Base-by-base conservation (phyloP, 2,113 vertebrate genomes). In the Melierax canorus region DNA sequence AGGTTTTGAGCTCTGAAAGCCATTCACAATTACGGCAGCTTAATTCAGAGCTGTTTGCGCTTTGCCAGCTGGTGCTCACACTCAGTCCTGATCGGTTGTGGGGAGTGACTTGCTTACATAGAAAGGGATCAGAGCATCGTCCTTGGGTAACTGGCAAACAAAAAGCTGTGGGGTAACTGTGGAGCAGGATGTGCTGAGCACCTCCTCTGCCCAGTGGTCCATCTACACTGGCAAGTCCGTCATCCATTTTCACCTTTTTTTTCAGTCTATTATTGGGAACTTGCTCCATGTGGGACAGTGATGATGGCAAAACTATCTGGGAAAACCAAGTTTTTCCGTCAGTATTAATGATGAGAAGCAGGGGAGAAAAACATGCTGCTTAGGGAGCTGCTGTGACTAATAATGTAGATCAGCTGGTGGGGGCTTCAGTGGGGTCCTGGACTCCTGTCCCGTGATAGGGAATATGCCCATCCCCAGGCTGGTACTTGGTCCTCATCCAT, bases 281-380 rank as follows among this genome's bases (percentile, higher is more conserved):
- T 45, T 69, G 72, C 41, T 64, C n/a, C 15, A 8, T 34, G 27
- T 69, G 38, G 23, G 29, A 73, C 41, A 56, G 36, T 13, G 5
- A 68, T 76, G 86, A 86, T 94, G 71, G 62, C 84, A 96, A 92
- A 96, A 96, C 89, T 69, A 51, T 64, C 89, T 81, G 92, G 90
- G 86, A 88, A 85, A 93, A 95, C 58, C 64, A 46, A 81, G 51
- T 84, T 95, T 95, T 91, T 59, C 60, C 34, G 20, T 75, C 32
- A 38, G 92, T 94, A 66, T 95, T 94, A 88, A 93, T 94, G 83
- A 76, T 86, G 78, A 95, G 59, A 93, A 95, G 55, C 30, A 74
- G 36, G 24, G 60, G 34, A 85, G 21, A 69, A 78, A 63, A 63
- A 27, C 51, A 45, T 87, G 46, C 63, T 66, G 75, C 88, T 92